A percentile compares a stretch with the other conserved stretches of the same genome.
These are phyloP conservation scores for Drosophila nannoptera DNA, from an alignment of 1,140 invertebrate species.

Conservation along the genomic window DNA sequence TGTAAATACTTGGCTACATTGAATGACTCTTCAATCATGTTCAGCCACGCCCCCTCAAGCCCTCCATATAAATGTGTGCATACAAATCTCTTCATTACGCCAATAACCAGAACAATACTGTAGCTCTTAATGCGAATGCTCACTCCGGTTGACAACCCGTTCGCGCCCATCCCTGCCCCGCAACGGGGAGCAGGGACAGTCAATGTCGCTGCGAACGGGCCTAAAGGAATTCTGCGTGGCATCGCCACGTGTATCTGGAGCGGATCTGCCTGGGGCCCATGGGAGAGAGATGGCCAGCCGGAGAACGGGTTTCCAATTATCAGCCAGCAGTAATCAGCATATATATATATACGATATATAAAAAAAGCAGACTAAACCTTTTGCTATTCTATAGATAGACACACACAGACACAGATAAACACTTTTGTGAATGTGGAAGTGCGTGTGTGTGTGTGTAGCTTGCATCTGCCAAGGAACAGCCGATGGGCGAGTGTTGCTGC, in stretches of 20 bases:
- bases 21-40: conserved; percentile 6
- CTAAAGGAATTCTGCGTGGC: conserved; percentile 31
- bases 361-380: conserved; percentile 15
- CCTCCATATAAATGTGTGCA: conserved; percentile 36
- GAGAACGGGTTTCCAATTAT: conserved; percentile 37
- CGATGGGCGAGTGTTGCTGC: neutral
- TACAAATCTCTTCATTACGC: conserved; percentile 49
- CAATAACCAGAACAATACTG: conserved; percentile 9
- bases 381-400: conserved; percentile 17
- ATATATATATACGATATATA: conserved; percentile 31
- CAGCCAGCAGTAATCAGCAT: conserved; percentile 27
- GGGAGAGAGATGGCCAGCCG: conserved; percentile 3
- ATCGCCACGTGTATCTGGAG: conserved; percentile 32
- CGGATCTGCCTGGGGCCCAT: neutral
- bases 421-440: neutral
- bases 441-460: neutral
- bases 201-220: neutral
- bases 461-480: conserved; percentile 18
- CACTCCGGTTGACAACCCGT: conserved; percentile 5
- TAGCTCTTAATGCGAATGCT: conserved; percentile 1
- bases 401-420: too few species aligned
- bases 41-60: neutral
- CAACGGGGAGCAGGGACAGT: neutral
- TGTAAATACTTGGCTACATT: neutral
- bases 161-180: neutral